Evolutionary conservation across 1,140 invertebrate species (phyloP).

Genomic region (Drosophila rufa): DNA sequence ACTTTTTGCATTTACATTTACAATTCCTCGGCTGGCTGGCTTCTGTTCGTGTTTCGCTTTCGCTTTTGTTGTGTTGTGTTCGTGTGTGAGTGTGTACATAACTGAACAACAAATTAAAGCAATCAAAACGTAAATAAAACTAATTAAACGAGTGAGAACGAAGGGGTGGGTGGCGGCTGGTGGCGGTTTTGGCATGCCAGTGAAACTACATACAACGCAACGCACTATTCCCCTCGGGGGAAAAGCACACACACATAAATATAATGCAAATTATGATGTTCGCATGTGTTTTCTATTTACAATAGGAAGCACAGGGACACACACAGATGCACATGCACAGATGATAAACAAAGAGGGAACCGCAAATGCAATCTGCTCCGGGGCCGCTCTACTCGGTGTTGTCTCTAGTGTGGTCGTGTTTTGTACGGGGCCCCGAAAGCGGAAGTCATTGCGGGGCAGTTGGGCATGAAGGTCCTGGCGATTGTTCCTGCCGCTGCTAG

Average conservation of each 20-base stretch:
- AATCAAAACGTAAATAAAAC: slow-evolving; percentile 76
- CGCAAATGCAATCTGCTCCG: slow-evolving; percentile 75
- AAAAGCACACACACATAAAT: slow-evolving; percentile 34
- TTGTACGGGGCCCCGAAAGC: slow-evolving; percentile 49
- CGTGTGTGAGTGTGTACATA: slow-evolving; percentile 46
- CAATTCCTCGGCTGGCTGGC: slow-evolving; percentile 41
- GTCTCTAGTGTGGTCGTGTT: slow-evolving; percentile 43
- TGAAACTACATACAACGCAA: slow-evolving; percentile 51
- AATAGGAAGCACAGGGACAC: slow-evolving; percentile 42
- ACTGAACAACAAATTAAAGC: slow-evolving; percentile 79
- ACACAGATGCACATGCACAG: slow-evolving; percentile 34
- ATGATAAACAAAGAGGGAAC: slow-evolving; percentile 58
- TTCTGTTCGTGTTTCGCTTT: slow-evolving; percentile 24
- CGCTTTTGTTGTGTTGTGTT: slow-evolving; percentile 32
- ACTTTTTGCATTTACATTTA: slow-evolving; percentile 49
- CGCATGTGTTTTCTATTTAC: slow-evolving; percentile 55
- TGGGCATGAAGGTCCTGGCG: slow-evolving; percentile 62
- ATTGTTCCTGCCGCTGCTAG: slow-evolving; percentile 36
- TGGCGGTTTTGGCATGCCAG: slow-evolving; percentile 50
- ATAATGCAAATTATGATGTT: slow-evolving; percentile 74
- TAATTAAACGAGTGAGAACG: slow-evolving; percentile 74
- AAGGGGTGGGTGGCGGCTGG: slow-evolving; percentile 22
- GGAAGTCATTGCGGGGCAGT: slow-evolving; percentile 78
- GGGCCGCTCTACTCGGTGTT: slow-evolving; percentile 13
- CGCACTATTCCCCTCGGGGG: slow-evolving; percentile 2